Conservation (phyloP, 2,113 vertebrate species). For the Pristiophorus japonicus region DNA sequence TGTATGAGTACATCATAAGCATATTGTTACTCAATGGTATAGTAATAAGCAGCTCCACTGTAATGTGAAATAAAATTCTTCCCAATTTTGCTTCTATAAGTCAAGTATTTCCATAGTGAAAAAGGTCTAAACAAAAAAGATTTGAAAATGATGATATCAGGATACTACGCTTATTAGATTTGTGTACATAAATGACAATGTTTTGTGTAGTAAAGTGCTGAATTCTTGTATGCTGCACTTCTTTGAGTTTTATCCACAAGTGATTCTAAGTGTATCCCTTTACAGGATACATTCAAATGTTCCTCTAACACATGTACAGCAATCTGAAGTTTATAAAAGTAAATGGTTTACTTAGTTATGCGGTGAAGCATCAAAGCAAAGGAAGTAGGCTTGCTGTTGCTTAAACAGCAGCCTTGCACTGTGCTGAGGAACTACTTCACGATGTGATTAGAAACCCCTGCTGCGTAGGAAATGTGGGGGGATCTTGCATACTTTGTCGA, state of each 20-base stretch:
- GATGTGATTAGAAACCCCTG: conserved; percentile 73
- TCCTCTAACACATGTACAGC: conserved; percentile 44
- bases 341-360: conserved; percentile 38
- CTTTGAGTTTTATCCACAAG: not conserved
- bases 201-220: too few species aligned
- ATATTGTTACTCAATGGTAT: not conserved
- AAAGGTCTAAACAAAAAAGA: not conserved
- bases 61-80: not conserved
- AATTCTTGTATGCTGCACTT: not conserved
- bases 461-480: conserved; percentile 90
- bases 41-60: not conserved
- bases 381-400: conserved; percentile 55
- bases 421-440: conserved; percentile 60
- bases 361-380: conserved; percentile 42
- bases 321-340: conserved; percentile 44
- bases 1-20: not conserved
- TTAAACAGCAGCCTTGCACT: conserved; percentile 63
- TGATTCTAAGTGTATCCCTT: not conserved
- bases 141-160: not conserved
- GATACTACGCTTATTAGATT: not conserved
- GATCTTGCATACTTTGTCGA: conserved; percentile 77
- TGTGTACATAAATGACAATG: not conserved
- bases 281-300: not conserved
- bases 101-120: not conserved
- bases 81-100: not conserved